A percentile compares a stretch with the other conserved stretches of the same genome.
phyloP scores from a whole-genome alignment of 1,140 invertebrate species.

The Sinella curviseta region DNA sequence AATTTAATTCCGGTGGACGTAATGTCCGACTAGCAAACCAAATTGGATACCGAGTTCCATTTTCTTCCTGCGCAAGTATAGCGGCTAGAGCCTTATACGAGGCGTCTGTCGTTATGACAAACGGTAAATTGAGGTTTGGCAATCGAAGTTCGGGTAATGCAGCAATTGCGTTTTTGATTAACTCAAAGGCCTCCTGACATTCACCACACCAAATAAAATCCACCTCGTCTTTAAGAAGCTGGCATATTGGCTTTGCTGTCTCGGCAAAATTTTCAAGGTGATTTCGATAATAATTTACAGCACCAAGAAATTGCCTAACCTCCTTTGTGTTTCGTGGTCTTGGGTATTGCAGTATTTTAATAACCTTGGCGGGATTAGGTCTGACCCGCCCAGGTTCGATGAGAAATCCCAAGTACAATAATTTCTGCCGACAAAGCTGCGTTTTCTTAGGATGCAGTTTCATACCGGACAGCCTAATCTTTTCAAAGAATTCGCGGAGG shows the following conservation, averaged over 20 bases:
- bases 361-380: too few species aligned
- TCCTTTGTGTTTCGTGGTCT: neutral
- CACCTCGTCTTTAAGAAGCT: neutral
- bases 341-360: neutral
- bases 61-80: too few species aligned
- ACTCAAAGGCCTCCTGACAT: neutral
- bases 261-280: too few species aligned
- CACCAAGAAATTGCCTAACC: neutral
- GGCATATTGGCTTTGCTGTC: too few species aligned
- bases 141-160: too few species aligned
- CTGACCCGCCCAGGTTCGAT: neutral
- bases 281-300: neutral
- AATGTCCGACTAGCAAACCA: neutral
- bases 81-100: neutral
- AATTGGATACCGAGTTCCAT: neutral
- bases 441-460: neutral
- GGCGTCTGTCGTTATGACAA: neutral
- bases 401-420: neutral
- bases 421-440: neutral
- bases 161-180: too few species aligned
- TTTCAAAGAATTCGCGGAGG: neutral
- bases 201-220: neutral
- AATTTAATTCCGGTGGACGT: neutral
- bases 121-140: neutral
- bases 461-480: neutral